Evolutionary conservation across 2,888 invertebrate species (phyloP).

Genomic region (Corbicula japonica): DNA sequence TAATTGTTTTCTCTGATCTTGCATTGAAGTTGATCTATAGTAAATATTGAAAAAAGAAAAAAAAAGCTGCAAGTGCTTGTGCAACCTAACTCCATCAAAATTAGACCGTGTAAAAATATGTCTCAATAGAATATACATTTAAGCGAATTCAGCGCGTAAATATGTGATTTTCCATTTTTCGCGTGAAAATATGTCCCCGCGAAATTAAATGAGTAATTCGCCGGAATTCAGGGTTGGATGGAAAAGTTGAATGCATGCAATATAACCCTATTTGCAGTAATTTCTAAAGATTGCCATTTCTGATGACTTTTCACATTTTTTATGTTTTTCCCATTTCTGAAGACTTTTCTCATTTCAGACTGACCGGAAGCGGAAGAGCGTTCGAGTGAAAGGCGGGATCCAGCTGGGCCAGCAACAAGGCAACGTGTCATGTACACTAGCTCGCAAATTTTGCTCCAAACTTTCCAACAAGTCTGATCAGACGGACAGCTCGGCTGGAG

Average conservation of each 20-base stretch:
- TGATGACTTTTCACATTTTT: neutral
- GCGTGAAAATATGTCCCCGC: neutral
- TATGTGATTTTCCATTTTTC: neutral
- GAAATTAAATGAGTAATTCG: neutral
- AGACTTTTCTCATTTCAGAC: constrained; percentile 27
- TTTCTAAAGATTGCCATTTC: neutral
- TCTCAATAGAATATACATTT: too few species aligned
- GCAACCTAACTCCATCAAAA: too few species aligned
- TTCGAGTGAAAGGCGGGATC: constrained; percentile 52
- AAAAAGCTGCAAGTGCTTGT: too few species aligned
- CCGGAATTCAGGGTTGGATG: neutral
- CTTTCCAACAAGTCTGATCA: constrained; percentile 45
- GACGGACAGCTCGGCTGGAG: constrained; percentile 24
- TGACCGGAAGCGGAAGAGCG: constrained; percentile 60
- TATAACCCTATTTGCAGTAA: neutral
- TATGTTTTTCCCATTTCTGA: neutral
- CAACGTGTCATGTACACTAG: constrained; percentile 48
- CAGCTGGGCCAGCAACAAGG: constrained; percentile 26
- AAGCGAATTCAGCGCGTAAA: too few species aligned
- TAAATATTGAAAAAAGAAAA: neutral
- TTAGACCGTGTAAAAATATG: too few species aligned
- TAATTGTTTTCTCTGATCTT: neutral
- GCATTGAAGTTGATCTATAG: neutral
- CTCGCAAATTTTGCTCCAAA: constrained; percentile 64
- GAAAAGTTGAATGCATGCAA: neutral